phyloP scores from a whole-genome alignment of 2,888 invertebrate species.

The Trissolcus japonicus region DNA sequence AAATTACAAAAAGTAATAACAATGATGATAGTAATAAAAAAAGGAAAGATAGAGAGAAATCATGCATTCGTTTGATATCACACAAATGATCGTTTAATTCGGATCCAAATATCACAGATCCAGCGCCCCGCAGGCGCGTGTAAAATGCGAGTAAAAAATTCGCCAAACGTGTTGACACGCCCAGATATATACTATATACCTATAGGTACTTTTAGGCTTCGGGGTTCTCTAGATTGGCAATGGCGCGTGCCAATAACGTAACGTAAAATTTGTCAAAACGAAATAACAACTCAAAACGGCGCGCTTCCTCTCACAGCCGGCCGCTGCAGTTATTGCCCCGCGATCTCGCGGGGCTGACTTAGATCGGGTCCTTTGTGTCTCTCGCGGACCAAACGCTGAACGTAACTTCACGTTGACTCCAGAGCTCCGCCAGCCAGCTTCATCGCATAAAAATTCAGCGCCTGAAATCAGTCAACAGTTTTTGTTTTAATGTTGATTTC shows the following conservation, averaged over 20 bases:
- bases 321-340: slow-evolving; percentile 30
- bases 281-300: slow-evolving; percentile 9
- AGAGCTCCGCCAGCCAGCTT: slow-evolving; percentile 86
- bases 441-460: slow-evolving; percentile 88
- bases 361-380: slow-evolving; percentile 55
- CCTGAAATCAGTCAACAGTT: slow-evolving; percentile 76
- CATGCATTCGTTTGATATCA: slow-evolving; percentile 35
- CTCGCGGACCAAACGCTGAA: slow-evolving; percentile 38
- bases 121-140: slow-evolving; percentile 11
- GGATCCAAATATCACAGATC: slow-evolving; percentile 56
- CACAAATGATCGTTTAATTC: slow-evolving; percentile 51
- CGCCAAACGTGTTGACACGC: slow-evolving; percentile 17
- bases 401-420: slow-evolving; percentile 78
- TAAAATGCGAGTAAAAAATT: slow-evolving; percentile 16
- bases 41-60: slow-evolving; percentile 1
- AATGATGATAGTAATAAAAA: neutral
- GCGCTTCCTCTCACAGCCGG: slow-evolving; percentile 32
- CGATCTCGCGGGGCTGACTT: slow-evolving; percentile 50
- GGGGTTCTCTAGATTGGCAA: slow-evolving; percentile 19
- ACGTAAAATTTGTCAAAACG: slow-evolving; percentile 36
- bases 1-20: slow-evolving; percentile 1
- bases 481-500: slow-evolving; percentile 16
- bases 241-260: slow-evolving; percentile 30
- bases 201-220: no score
- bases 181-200: no score